Evolutionary conservation across 2,113 vertebrate species (phyloP).

Genomic region (Hemiscyllium ocellatum): DNA sequence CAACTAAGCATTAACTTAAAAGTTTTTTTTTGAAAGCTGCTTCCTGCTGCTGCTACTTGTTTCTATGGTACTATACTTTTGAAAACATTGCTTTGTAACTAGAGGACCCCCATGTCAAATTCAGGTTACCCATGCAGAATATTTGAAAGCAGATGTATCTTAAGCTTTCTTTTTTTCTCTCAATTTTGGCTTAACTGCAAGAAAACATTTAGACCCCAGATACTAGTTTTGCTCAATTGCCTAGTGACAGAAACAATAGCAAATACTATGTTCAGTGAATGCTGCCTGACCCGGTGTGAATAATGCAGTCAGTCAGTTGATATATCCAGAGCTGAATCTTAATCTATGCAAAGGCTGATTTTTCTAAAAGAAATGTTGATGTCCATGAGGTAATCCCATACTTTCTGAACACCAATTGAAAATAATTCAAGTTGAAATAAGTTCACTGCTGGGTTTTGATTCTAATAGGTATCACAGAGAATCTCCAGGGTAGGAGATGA

Average conservation of each 20-base stretch:
- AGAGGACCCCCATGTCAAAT: not conserved
- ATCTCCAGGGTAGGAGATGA: not conserved
- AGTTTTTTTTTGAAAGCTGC: not conserved
- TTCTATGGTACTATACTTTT: not conserved
- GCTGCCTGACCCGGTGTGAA: not conserved
- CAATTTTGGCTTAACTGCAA: not conserved
- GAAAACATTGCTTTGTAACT: not conserved
- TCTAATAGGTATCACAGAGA: not conserved
- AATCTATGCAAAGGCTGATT: not conserved
- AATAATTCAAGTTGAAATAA: not conserved
- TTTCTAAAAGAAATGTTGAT: not conserved
- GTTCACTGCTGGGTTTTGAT: not conserved
- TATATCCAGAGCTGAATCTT: not conserved
- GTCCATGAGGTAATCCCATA: not conserved
- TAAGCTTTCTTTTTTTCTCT: not conserved
- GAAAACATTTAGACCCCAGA: not conserved
- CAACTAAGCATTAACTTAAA: not conserved
- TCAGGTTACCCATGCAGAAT: not conserved
- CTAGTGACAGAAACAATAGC: constrained; percentile 25
- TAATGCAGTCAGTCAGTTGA: not conserved
- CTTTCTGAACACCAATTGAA: not conserved
- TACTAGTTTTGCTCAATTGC: not conserved
- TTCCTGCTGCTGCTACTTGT: not conserved
- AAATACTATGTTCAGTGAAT: not conserved
- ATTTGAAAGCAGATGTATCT: not conserved